Evolutionary conservation across 2,797 vertebrate species (phyloP).

Genomic region (Crypturellus tataupa): DNA sequence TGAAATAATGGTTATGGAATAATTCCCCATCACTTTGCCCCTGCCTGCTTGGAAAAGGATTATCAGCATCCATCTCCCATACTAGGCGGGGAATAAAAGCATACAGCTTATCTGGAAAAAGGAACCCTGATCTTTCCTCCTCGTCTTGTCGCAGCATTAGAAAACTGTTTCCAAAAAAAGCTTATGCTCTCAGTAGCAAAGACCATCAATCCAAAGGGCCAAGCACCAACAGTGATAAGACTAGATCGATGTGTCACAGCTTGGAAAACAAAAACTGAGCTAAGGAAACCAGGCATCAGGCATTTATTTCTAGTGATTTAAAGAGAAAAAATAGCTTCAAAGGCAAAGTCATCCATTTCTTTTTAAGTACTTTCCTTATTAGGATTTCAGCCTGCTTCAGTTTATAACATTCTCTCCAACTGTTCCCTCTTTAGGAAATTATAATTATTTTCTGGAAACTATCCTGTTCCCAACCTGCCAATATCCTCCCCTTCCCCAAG

Average conservation of each 20-base stretch:
- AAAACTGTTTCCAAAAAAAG: neutral
- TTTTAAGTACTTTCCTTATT: neutral
- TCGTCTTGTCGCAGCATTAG: neutral
- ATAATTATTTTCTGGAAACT: neutral
- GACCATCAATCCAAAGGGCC: neutral
- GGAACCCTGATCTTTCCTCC: neutral
- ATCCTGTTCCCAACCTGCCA: neutral
- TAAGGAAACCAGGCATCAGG: neutral
- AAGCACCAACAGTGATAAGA: neutral
- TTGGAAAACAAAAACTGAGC: neutral
- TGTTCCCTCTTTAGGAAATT: neutral
- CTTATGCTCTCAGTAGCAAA: neutral
- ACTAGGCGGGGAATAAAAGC: neutral
- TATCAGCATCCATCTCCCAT: neutral
- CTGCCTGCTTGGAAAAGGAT: neutral
- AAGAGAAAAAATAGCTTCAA: neutral
- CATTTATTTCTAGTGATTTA: neutral
- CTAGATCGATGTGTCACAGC: neutral
- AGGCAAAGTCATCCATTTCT: neutral
- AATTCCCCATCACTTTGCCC: neutral
- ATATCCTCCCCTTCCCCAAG: neutral
- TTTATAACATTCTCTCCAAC: neutral
- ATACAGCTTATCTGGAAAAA: neutral
- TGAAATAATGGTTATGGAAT: neutral
- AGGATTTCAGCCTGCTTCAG: constrained; percentile 3